A percentile compares a stretch with the other conserved stretches of the same genome.
phyloP scores from a whole-genome alignment of 2,113 vertebrate genomes.

The Ailurus styani region DNA sequence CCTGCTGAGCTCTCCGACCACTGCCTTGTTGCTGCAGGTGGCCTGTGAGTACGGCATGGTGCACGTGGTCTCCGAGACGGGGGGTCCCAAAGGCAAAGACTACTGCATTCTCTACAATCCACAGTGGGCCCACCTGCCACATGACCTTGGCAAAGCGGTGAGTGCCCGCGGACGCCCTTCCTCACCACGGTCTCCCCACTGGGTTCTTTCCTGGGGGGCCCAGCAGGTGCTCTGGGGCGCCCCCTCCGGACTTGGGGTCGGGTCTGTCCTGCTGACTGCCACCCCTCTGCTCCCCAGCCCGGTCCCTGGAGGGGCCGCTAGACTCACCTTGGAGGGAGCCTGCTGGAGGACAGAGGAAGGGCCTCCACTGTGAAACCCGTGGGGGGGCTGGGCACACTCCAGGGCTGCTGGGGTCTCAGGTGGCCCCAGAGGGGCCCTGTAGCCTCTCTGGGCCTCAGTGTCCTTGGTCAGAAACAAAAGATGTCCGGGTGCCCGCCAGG shows the following conservation, averaged over 20 bases:
- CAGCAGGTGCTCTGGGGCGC: neutral
- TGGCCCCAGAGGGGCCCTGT: too few species aligned
- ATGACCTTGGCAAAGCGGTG: conserved; percentile 93
- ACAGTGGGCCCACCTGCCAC: conserved; percentile 93
- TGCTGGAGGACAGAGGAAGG: neutral
- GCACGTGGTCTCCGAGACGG: conserved; percentile 87
- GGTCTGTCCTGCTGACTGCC: neutral
- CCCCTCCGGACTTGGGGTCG: neutral
- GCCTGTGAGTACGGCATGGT: conserved; percentile 93
- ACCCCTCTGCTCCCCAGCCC: neutral
- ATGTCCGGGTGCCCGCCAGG: too few species aligned
- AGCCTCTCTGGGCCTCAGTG: neutral
- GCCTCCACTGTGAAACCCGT: neutral
- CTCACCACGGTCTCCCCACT: neutral
- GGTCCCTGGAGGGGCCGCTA: neutral
- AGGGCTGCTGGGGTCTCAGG: neutral
- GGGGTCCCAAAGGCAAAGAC: conserved; percentile 87
- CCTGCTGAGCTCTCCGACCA: neutral
- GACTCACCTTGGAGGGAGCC: neutral
- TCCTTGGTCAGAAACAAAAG: neutral
- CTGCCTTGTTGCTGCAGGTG: conserved; percentile 78
- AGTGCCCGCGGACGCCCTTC: conserved; percentile 71
- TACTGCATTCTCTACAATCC: conserved; percentile 97
- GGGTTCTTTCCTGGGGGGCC: too few species aligned
- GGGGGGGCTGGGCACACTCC: too few species aligned